Evolutionary conservation across 2,113 vertebrate species (phyloP), one percentile per base, ranked within the genome.

Genomic region (Nettapus auritus): DNA sequence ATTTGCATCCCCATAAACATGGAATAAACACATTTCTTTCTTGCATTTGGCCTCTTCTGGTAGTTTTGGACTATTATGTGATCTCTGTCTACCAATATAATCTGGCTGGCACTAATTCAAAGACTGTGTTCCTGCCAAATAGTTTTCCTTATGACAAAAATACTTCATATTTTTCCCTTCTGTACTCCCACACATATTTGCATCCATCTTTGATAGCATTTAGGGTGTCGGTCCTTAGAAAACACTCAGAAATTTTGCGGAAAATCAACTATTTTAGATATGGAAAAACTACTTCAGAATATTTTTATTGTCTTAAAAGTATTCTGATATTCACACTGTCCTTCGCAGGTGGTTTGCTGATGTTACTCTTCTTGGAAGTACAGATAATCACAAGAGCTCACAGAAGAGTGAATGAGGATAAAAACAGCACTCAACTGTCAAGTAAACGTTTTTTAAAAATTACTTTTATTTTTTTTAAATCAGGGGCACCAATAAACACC

Each of bases 61-160:
- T 89, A 93, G 67, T 36, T 92, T 85, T 93, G 59, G 60, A 91
- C 78, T 94, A 52, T 80, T 91, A 93, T 42, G 57, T 90, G 90
- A 93, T 86, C 82, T 87, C 83, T 73, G 50, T 36, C 62, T 66
- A 85, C 50, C 86, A 87, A 69, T 76, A 86, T 76, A 84, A 96
- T 90, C 73, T 53, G 44, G 2, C 44, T 94, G 83, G 88, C 83
- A 89, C 57, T 85, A 82, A 86, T 71, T 92, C 69, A 90, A 93
- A 84, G 69, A 85, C 6, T 66, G 23, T 70, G 11, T 25, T 89
- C 52, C 52, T 91, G 86, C 70, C 86, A 90, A 89, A 36, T 20
- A 94, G 17, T 86, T 89, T 90, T 92, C 55, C 34, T 28, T 75
- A 18, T 7, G 31, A 94, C 57, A 85, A 92, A 91, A 92, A 90